These are phyloP conservation scores for Oligia fasciuncula DNA, from an alignment of 2,888 invertebrate species.

Conservation along the genomic window DNA sequence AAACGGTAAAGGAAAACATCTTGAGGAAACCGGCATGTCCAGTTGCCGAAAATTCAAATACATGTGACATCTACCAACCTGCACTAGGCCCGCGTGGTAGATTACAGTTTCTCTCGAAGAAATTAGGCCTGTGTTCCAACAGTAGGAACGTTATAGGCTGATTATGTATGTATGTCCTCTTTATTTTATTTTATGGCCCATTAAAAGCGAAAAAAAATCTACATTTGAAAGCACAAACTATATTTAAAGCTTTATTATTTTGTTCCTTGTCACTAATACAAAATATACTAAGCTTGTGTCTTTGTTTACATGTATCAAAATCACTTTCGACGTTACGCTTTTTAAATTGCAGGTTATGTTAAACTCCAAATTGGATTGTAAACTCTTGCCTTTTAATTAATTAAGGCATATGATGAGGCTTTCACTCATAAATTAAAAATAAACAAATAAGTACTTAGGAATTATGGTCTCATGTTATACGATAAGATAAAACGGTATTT, in stretches of 20 bases:
- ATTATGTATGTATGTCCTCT: neutral
- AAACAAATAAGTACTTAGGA: conserved; percentile 5
- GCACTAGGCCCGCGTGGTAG: neutral
- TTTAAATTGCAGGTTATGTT: conserved; percentile 47
- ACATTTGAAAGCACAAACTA: neutral
- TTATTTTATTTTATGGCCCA: neutral
- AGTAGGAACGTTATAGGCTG: neutral
- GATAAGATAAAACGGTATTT: neutral
- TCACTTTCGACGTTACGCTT: conserved; percentile 46
- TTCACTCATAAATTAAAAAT: conserved; percentile 39
- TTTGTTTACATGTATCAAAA: neutral
- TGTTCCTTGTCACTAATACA: too few relatives aligned
- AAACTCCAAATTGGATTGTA: conserved; percentile 29
- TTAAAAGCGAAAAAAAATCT: neutral
- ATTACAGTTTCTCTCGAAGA: neutral
- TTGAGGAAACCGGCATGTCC: neutral
- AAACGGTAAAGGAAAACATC: neutral
- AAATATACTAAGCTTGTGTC: neutral
- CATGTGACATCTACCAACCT: neutral
- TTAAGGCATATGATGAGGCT: conserved; percentile 31
- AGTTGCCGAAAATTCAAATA: neutral
- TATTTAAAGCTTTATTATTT: neutral
- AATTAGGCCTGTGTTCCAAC: neutral
- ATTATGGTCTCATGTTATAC: neutral
- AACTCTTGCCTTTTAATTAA: conserved; percentile 48